Conservation (phyloP, 2,888 invertebrate genomes). For the Ormyrus rosae region DNA sequence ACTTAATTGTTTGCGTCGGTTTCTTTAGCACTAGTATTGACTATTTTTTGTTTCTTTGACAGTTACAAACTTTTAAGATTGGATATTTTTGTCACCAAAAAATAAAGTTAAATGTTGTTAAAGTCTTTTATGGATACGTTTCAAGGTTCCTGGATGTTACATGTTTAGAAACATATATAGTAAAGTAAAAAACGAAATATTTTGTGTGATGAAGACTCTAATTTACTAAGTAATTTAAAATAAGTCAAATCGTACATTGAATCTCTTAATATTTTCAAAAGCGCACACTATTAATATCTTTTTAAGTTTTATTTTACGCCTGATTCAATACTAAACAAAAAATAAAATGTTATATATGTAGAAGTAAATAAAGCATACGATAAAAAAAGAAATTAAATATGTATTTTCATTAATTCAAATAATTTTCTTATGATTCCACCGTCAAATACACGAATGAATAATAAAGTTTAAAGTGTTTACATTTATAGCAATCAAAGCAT, state of each 20-base stretch:
- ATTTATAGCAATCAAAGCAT: too few relatives aligned
- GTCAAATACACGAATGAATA: too few relatives aligned
- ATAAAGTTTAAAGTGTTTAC: too few relatives aligned
- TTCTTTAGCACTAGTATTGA: conserved; percentile 25
- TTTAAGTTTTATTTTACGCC: conserved; percentile 33
- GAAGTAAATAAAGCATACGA: conserved; percentile 42
- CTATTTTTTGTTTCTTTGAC: conserved; percentile 20
- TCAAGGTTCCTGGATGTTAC: too few relatives aligned
- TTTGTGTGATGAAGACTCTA: conserved; percentile 35
- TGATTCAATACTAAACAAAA: conserved; percentile 1
- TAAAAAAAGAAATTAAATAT: not conserved
- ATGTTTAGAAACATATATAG: too few relatives aligned
- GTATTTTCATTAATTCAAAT: too few relatives aligned
- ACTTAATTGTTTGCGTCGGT: conserved; percentile 26
- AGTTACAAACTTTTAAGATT: conserved; percentile 5
- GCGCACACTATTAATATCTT: conserved; percentile 37
- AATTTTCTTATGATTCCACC: too few relatives aligned
- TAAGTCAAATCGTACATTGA: conserved; percentile 34
- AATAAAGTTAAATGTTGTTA: conserved; percentile 26
- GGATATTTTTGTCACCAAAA: conserved; percentile 8
- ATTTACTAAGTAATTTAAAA: conserved; percentile 19
- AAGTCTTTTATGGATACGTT: not conserved
- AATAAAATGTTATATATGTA: conserved; percentile 19
- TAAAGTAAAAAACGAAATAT: not conserved
- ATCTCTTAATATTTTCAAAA: conserved; percentile 50